Evolutionary conservation across 2,113 vertebrate species (phyloP).

Genomic region (Hoplias malabaricus): DNA sequence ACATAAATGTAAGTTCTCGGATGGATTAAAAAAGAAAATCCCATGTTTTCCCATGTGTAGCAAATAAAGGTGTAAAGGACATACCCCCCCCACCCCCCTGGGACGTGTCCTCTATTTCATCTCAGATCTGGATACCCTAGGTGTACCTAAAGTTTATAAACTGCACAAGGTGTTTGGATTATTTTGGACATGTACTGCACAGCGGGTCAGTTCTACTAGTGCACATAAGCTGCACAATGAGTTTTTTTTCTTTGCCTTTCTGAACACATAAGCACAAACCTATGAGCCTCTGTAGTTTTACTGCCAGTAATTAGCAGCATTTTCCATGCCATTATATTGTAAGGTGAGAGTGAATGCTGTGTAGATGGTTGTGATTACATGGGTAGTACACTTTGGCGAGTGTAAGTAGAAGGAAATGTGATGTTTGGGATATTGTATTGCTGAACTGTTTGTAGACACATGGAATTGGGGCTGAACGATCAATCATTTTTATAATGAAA

Average conservation of each 20-base stretch:
- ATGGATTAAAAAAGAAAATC: too few relatives aligned
- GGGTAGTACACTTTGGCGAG: background rate
- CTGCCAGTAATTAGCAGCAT: background rate
- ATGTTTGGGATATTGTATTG: background rate
- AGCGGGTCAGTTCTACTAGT: background rate
- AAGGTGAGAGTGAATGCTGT: background rate
- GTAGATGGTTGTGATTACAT: background rate
- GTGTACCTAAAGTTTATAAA: too few relatives aligned
- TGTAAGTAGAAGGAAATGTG: background rate
- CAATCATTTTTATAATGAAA: too few relatives aligned
- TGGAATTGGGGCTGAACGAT: too few relatives aligned
- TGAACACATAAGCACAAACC: slow-evolving; percentile 4
- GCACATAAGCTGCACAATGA: background rate
- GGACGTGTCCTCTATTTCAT: too few relatives aligned
- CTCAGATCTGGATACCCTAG: too few relatives aligned
- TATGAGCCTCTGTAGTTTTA: background rate
- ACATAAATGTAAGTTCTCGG: too few relatives aligned
- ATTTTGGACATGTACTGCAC: too few relatives aligned
- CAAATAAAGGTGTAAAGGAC: too few relatives aligned
- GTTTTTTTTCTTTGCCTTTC: background rate
- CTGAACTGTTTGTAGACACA: background rate
- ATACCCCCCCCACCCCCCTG: too few relatives aligned
- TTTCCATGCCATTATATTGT: background rate
- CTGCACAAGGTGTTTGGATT: too few relatives aligned
- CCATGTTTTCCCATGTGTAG: too few relatives aligned